Base-by-base conservation (phyloP, 2,888 invertebrate genomes). In the Cerceris rybyensis region DNA sequence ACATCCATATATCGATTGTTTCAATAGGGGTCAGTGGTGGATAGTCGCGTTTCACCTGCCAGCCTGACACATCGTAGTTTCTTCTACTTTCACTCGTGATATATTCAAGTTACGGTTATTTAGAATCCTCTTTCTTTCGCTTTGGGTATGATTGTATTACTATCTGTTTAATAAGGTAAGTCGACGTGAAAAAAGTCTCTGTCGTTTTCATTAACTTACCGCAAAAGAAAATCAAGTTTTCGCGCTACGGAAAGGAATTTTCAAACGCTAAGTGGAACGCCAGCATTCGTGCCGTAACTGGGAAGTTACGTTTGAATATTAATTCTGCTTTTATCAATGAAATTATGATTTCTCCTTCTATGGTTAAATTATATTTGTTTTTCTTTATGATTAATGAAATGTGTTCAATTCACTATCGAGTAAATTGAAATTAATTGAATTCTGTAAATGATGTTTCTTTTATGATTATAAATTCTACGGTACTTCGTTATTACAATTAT, bases 1-100 rank as follows among this genome's bases (percentile, higher is more conserved):
- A 85, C 77, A 91, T 91, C 90, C 91, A 90, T 91, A 90, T 91
- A 91, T 91, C 88, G 91, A 91, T 90, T 88, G 75, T 86, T 86
- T 85, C 73, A 65, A 89, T 90, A 87, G 85, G 88, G 91, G 91
- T 91, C 90, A 91, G 91, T 90, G 87, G 90, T 90, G 82, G 82
- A 79, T 80, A 88, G 87, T 81, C 72, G 80, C 81, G 77, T 84
- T 85, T 79, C 75, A 82, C 72, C 80, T 81, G 86, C 77, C 84
- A 83, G 83, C 66, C 83, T 80, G 85, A 80, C 85, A 85, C 80
- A 84, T 87, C 81, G 84, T 85, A 80, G 77, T 86, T 82, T 78
- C 81, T 80, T 81, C 84, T 83, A 87, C 88, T 86, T 83, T 65
- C 43, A 67, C 61, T 66, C 77, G 74, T 75, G 80, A 80, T 72